A percentile compares a stretch with the other conserved stretches of the same genome.
These are phyloP conservation scores for Nycteola revayana DNA, from an alignment of 2,888 invertebrate genomes.

Conservation along the genomic window DNA sequence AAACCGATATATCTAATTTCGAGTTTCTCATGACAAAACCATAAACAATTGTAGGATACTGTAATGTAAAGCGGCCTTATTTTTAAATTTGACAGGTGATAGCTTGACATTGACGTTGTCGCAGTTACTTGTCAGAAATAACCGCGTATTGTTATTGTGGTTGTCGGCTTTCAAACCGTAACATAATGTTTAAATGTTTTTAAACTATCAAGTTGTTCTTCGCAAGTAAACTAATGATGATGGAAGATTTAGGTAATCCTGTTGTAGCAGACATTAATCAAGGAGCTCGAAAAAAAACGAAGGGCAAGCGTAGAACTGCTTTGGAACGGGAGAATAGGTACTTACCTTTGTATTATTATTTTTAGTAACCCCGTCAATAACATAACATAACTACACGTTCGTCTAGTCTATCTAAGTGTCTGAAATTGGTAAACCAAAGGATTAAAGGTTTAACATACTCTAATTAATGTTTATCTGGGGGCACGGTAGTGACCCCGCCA, in stretches of 20 bases:
- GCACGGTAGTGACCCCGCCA: constrained; percentile 1
- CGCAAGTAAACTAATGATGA: constrained; percentile 2
- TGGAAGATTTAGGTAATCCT: constrained; percentile 2
- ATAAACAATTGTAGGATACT: constrained; percentile 3
- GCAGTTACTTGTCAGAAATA: constrained; percentile 4
- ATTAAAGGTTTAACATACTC: constrained; percentile 3
- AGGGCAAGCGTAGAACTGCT: constrained; percentile 1
- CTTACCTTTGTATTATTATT: constrained; percentile 3
- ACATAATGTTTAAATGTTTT: constrained; percentile 4
- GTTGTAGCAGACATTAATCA: constrained; percentile 1
- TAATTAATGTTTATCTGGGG: constrained; percentile 2
- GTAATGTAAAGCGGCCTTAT: constrained; percentile 2
- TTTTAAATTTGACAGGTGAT: constrained; percentile 5
- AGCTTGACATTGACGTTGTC: constrained; percentile 4
- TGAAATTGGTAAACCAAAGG: constrained; percentile 4
- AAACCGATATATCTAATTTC: constrained; percentile 7
- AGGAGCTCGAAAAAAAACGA: constrained; percentile 2
- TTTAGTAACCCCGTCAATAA: constrained; percentile 1
- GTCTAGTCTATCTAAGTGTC: constrained; percentile 1
- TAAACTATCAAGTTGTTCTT: constrained; percentile 2
- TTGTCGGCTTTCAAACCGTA: constrained; percentile 3
- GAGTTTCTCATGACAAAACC: constrained; percentile 3
- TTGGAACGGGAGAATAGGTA: constrained; percentile 4
- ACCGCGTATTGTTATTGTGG: constrained; percentile 3
- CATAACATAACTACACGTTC: constrained; percentile 1